Evolutionary conservation across 2,888 invertebrate genomes (phyloP), one percentile per base, ranked within the genome.

Genomic region (Julus scanicus): DNA sequence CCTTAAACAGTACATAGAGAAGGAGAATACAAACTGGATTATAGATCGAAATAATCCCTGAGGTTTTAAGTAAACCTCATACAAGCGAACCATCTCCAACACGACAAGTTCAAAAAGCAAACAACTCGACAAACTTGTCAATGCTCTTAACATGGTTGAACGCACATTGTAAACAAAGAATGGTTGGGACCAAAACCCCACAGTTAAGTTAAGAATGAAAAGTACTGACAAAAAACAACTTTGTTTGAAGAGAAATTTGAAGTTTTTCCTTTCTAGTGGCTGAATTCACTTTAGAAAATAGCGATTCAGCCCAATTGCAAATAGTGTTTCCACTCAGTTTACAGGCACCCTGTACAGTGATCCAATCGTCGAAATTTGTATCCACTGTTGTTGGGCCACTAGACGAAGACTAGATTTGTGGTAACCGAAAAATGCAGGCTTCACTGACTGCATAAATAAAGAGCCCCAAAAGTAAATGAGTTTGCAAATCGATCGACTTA

Each of bases 401-500:
- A 29, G 29, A 29, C 29, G 17, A 13, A 53, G 15, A 9, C 13
- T 13, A 53, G 17, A 63, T 63, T 63, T 63, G 17, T 6, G 63
- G 17, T 17, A 63, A 17, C 63, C 63, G 9, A 29, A 71, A 71
- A 71, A 3, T 29, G 20, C 29, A 29, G 11, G 71, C 71, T 71
- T n/a, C 29, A 29, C 71, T 29, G 71, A 20, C 71, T 29, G 29
- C 71, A 71, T 29, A 9, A 71, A 71, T 15, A 9, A 5, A 71
- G 71, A 2, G 11, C 20, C 29, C 8, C 17, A 29, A 71, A 71
- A 71, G 71, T 71, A 71, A 71, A 71, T 71, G 20, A 71, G 63
- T 71, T 71, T 71, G 20, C 71, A 71, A 71, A 71, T 71, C 71
- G 71, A 71, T 71, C 71, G 71, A 93, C 95, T 94, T 92, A 97